Base-by-base conservation (phyloP, 2,797 vertebrate genomes). In the Micrastur ruficollis region DNA sequence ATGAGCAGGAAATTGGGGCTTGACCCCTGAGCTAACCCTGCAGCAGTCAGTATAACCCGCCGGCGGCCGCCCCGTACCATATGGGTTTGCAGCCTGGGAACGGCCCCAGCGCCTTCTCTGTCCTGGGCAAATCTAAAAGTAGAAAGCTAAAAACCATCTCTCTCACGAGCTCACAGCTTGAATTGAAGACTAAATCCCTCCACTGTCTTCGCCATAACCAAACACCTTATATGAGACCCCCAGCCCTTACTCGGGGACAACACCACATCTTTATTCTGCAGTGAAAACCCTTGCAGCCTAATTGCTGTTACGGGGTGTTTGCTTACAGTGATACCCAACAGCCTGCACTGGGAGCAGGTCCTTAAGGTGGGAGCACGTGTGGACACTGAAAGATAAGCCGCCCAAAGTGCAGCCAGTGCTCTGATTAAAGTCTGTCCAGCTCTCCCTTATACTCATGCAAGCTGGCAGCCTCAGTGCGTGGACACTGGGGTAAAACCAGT, bases 31-130 rank as follows among this genome's bases (percentile, higher is more conserved):
- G 40, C 27, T 55, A 78, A 66, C 27, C 65, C 59, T 18, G 2
- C 0, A 38, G 34, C 17, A 19, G 9, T 26, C 21, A 42, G 22
- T 11, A 44, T n/a, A 62, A 68, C 71, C 93, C 75, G 53, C 34
- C 62, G n/a, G 22, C 0, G 0, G 13, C 31, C 5, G 5, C 18
- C 32, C 25, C 4, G 0, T 38, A 9, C 32, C 4, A 0, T 1
- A 32, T 5, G n/a, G 36, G 4, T 79, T 40, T 81, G 55, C 47
- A 73, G 32, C 32, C 40, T 67, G 34, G 23, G 53, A 81, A 63
- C 4, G 12, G 20, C 17, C 31, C 15, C 38, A 23, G 50, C 0
- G 2, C 25, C 12, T 86, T 23, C 52, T 76, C 50, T 34, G 52
- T 52, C 63, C 55, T 61, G 29, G 23, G 5, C 12, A 74, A 87